Evolutionary conservation across 2,888 invertebrate genomes (phyloP).

Genomic region (Monochamus alternatus): DNA sequence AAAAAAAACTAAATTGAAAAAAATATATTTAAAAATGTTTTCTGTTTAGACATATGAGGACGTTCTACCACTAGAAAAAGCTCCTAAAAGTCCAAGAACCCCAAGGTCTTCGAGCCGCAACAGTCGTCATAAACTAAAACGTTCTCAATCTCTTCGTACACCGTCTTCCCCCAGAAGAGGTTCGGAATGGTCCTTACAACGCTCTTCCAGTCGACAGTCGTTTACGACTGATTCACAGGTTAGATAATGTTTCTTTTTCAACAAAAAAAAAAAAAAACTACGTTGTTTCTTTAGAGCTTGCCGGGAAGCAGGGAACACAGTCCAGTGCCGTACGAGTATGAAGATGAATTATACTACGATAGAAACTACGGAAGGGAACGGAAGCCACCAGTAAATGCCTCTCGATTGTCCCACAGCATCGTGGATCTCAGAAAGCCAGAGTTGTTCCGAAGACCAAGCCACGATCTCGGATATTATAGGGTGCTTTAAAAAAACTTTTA

Average conservation of each 20-base stretch:
- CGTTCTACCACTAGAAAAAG: constrained; percentile 52
- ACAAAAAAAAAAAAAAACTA: not conserved
- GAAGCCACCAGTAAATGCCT: constrained; percentile 45
- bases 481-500: constrained; percentile 56
- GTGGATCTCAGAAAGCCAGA: constrained; percentile 71
- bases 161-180: constrained; percentile 58
- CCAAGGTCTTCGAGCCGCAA: constrained; percentile 58
- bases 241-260: not conserved
- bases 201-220: constrained; percentile 79
- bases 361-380: constrained; percentile 47
- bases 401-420: constrained; percentile 68
- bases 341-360: constrained; percentile 59
- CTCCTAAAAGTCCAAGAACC: constrained; percentile 53
- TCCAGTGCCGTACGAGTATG: constrained; percentile 69
- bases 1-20: too few species aligned
- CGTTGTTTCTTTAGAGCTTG: constrained; percentile 70
- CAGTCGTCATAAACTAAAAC: constrained; percentile 60
- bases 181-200: constrained; percentile 71
- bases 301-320: constrained; percentile 73
- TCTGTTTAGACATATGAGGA: constrained; percentile 74
- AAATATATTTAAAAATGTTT: not conserved
- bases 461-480: constrained; percentile 64
- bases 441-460: constrained; percentile 63
- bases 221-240: constrained; percentile 80
- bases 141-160: constrained; percentile 66